These are phyloP conservation scores for Aplocera efformata DNA, from an alignment of 2,888 invertebrate species.

Conservation along the genomic window DNA sequence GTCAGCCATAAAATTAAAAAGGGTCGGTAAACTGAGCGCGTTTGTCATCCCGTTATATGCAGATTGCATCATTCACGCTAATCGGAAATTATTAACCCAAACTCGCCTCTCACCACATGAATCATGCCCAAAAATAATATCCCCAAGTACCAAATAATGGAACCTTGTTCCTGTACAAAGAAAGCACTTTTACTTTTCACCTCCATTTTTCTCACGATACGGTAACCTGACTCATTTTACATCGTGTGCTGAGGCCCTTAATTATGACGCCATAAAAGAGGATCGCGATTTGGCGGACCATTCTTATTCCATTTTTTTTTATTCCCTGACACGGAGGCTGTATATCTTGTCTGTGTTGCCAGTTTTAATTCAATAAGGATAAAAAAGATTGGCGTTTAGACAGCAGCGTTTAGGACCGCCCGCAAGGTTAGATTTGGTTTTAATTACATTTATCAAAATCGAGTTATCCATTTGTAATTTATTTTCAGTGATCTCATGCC, in stretches of 20 bases:
- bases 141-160: constrained; percentile 60
- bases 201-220: constrained; percentile 54
- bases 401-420: constrained; percentile 31
- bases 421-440: constrained; percentile 27
- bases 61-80: constrained; percentile 61
- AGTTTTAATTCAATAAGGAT: constrained; percentile 33
- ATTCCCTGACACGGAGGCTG: constrained; percentile 53
- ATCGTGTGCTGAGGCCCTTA: constrained; percentile 55
- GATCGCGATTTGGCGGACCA: constrained; percentile 39
- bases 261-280: constrained; percentile 70
- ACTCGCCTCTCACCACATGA: constrained; percentile 66
- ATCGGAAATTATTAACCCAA: constrained; percentile 66
- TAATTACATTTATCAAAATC: constrained; percentile 19
- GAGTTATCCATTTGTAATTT: neutral
- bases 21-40: constrained; percentile 45
- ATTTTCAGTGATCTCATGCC: neutral
- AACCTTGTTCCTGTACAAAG: constrained; percentile 70
- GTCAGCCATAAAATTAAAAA: constrained; percentile 17
- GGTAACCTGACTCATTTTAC: constrained; percentile 57
- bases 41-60: constrained; percentile 53
- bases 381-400: constrained; percentile 24
- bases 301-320: constrained; percentile 54
- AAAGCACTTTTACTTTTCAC: constrained; percentile 76
- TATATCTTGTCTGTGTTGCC: constrained; percentile 41
- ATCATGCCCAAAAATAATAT: constrained; percentile 65